These are phyloP conservation scores for Nomada ruficornis DNA, from an alignment of 2,888 invertebrate genomes.

Conservation along the genomic window DNA sequence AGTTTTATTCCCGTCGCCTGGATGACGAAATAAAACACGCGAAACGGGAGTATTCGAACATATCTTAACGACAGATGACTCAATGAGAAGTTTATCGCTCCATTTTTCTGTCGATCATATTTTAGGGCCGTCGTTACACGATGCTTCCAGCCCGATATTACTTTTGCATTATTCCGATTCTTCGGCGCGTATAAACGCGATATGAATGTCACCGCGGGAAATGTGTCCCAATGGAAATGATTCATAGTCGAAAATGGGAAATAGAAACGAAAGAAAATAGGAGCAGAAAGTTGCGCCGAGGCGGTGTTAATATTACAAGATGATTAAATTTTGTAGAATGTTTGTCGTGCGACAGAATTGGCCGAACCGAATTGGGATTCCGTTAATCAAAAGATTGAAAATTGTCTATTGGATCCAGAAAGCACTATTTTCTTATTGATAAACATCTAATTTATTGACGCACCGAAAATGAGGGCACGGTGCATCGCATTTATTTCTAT, in stretches of 20 bases:
- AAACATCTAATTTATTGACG: too few species aligned
- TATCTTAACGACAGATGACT: constrained; percentile 66
- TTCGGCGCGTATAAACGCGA: constrained; percentile 52
- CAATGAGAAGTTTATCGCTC: constrained; percentile 77
- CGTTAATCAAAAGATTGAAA: too few species aligned
- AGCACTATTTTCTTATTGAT: too few species aligned
- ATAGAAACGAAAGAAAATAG: not conserved
- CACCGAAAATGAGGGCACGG: too few species aligned
- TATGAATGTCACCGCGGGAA: constrained; percentile 34
- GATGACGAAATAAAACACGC: constrained; percentile 71
- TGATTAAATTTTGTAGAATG: not conserved
- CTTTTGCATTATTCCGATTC: constrained; percentile 71
- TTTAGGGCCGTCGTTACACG: constrained; percentile 73
- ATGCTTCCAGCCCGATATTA: constrained; percentile 70
- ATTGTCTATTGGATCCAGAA: too few species aligned
- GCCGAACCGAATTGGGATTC: too few species aligned
- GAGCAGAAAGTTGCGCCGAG: not conserved
- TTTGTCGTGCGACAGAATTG: too few species aligned
- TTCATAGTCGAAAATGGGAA: not conserved
- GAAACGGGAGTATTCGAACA: constrained; percentile 72
- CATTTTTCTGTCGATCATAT: constrained; percentile 73
- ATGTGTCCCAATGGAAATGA: constrained; percentile 40
- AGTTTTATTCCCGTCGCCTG: constrained; percentile 66
- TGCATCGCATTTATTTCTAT: too few species aligned
- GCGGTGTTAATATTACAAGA: not conserved